Evolutionary conservation across 2,888 invertebrate genomes (phyloP).

Genomic region (Xestia rhomboidea): DNA sequence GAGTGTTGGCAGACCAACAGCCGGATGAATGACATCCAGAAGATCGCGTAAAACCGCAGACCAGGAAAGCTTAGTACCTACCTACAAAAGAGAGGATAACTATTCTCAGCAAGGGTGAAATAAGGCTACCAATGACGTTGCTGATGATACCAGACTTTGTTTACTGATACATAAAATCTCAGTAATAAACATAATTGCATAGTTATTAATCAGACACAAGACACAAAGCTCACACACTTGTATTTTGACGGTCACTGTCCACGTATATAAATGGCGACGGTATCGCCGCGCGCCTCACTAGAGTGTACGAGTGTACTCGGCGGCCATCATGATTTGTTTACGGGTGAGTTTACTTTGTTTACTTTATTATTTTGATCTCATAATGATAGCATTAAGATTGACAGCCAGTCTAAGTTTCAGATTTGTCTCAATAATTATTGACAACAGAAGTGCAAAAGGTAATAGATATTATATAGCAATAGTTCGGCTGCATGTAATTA

Average conservation of each 20-base stretch:
- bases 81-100: too few relatives aligned
- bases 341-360: constrained; percentile 64
- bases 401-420: not conserved
- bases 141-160: not conserved
- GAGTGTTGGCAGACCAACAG: not conserved
- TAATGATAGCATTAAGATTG: not conserved
- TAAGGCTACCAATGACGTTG: not conserved
- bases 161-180: constrained; percentile 8
- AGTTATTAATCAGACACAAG: constrained; percentile 41
- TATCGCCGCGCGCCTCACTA: constrained; percentile 66
- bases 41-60: not conserved
- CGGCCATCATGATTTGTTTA: constrained; percentile 58
- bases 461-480: not conserved
- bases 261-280: constrained; percentile 61
- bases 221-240: constrained; percentile 42
- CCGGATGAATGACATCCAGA: not conserved
- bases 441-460: not conserved
- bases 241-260: constrained; percentile 59
- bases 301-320: constrained; percentile 48
- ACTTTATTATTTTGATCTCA: not conserved
- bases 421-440: not conserved
- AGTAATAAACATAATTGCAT: constrained; percentile 19
- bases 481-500: not conserved
- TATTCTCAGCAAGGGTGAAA: not conserved
- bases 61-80: not conserved